These are phyloP conservation scores for Scyliorhinus canicula DNA, from an alignment of 2,797 vertebrate species.

Conservation along the genomic window DNA sequence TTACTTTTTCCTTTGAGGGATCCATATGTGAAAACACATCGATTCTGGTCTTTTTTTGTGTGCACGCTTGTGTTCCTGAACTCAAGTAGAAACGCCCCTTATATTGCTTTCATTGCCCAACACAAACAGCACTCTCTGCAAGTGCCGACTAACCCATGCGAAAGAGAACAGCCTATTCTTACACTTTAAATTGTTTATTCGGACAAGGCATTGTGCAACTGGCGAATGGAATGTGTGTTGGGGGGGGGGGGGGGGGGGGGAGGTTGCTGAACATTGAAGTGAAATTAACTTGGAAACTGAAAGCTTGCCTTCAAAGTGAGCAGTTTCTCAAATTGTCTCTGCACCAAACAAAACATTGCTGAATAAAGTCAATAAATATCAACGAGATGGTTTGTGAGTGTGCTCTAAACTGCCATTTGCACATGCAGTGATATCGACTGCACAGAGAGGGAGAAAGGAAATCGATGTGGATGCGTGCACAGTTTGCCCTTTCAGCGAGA, in stretches of 20 bases:
- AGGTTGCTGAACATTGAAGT: not conserved
- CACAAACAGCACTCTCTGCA: slow-evolving; percentile 15
- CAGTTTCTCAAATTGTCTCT: not conserved
- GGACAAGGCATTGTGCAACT: slow-evolving; percentile 4
- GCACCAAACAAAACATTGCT: not conserved
- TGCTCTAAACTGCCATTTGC: not conserved
- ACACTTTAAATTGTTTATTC: not conserved
- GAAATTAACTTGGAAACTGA: not conserved
- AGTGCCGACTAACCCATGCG: slow-evolving; percentile 18
- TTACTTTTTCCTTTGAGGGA: not conserved
- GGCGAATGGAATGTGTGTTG: too few relatives aligned
- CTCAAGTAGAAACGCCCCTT: slow-evolving; percentile 32
- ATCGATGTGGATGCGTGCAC: slow-evolving; percentile 14
- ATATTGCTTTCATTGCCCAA: slow-evolving; percentile 7
- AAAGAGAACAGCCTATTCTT: slow-evolving; percentile 5
- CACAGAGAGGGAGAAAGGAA: not conserved
- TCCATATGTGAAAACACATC: slow-evolving; percentile 20
- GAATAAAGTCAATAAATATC: slow-evolving; percentile 12
- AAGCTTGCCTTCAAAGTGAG: not conserved
- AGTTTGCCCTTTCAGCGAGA: not conserved
- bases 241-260: too few relatives aligned
- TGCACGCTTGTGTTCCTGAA: not conserved
- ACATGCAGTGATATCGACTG: not conserved
- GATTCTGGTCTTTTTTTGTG: slow-evolving; percentile 17
- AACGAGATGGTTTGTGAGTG: not conserved